Evolutionary conservation across 2,113 vertebrate species (phyloP), one percentile per base, ranked within the genome.

Genomic region (Oxyura jamaicensis): DNA sequence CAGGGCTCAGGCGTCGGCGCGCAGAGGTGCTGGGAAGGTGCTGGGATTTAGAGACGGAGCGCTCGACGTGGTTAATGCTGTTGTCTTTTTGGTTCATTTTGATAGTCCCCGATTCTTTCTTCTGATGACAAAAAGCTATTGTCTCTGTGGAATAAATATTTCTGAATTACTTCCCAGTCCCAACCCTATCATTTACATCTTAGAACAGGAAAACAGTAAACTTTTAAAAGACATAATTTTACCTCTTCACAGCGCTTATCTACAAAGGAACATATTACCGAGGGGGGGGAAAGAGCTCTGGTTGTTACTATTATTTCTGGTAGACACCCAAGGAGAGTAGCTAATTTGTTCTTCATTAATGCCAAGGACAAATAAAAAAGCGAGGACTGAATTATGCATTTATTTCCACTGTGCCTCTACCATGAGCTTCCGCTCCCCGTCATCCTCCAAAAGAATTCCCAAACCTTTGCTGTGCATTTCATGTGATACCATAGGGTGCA

Each of bases 211-310:
- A 98, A 98, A 97, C 83, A 95, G 96, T 91, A 98, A 98, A 98
- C 98, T 98, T 98, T 98, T 97, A 94, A 97, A 97, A 97, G 97
- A 97, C 96, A 96, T 97, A 96, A 97, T 98, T 98, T 98, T 98
- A 98, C 98, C 98, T 98, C 97, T 97, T 96, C 96, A 92, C 96
- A 97, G 98, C 81, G 98, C 98, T 98, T 98, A 98, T 98, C 98
- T 98, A 98, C 98, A 98, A 98, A 98, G 97, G 96, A 98, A 97
- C 98, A 98, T 98, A 98, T 98, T 98, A 98, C 97, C 83, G 97
- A 90, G 87, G 74, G 74, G 74, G 73, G 77, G 46, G 67, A 72
- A 95, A 85, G 93, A 96, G 96, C 96, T 97, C 52, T 55, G 95
- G 94, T 98, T 97, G 97, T 96, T 97, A 96, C 97, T 98, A 95